phyloP scores from a whole-genome alignment of 2,888 invertebrate species.

The Vanessa cardui region DNA sequence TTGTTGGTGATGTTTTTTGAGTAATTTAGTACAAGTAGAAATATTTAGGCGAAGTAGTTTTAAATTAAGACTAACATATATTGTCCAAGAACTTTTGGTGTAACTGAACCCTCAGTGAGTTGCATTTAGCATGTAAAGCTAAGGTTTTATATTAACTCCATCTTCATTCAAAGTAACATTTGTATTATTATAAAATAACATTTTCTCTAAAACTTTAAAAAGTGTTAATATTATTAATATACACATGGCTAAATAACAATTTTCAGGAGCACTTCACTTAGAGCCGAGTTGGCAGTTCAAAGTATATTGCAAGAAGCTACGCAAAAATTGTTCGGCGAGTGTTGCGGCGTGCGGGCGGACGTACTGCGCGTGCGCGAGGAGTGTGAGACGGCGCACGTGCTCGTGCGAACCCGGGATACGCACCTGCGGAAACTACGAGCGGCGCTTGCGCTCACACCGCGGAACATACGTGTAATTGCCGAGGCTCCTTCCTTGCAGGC shows the following conservation, averaged over 20 bases:
- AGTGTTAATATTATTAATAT: too few species aligned
- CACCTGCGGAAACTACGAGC: conserved; percentile 46
- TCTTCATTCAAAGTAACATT: too few species aligned
- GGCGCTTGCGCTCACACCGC: conserved; percentile 47
- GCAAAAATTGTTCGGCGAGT: conserved; percentile 50
- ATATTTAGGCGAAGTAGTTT: too few species aligned
- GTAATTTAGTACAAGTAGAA: too few species aligned
- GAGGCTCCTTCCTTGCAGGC: conserved; percentile 52
- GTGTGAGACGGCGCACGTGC: conserved; percentile 41
- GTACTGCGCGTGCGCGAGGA: conserved; percentile 47
- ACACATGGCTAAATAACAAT: not conserved
- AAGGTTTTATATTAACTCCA: too few species aligned
- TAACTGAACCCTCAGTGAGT: too few species aligned
- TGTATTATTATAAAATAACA: too few species aligned
- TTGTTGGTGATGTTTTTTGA: too few species aligned
- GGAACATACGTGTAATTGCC: conserved; percentile 38
- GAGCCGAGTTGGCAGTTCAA: conserved; percentile 45
- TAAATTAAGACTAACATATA: too few species aligned
- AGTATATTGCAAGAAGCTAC: conserved; percentile 45
- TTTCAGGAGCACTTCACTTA: conserved; percentile 37
- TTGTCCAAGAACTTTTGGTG: too few species aligned
- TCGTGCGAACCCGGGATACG: conserved; percentile 79
- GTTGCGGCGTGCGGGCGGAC: conserved; percentile 51
- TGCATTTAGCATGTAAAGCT: too few species aligned
- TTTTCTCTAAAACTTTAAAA: too few species aligned